Evolutionary conservation across 2,888 invertebrate genomes (phyloP), one percentile per base, ranked within the genome.

Genomic region (Brenthis ino): DNA sequence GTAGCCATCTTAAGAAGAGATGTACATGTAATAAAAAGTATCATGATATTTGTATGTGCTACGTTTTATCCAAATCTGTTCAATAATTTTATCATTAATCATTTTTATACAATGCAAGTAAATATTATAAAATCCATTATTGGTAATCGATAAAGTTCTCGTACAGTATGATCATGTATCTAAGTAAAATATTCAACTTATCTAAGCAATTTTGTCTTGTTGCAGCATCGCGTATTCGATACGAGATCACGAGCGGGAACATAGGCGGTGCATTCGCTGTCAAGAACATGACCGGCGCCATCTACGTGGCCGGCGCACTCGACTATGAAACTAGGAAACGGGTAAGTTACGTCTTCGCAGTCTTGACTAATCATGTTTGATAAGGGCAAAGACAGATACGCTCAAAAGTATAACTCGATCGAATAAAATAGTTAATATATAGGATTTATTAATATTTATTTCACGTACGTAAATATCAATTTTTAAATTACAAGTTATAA

Each of bases 171-270:
- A 63, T 63, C 53, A 14, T 53, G 37, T 53, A 63, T 63, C 53
- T n/a, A 63, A 51, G 33, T 63, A 37, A 54, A 43, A 75, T 48
- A 61, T 61, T 61, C 60, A 28, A 28, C 61, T 56, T 56, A 28
- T 55, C 51, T 48, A 60, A 61, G 53, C 54, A 76, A 77, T 76
- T 73, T 43, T 81, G 75, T 81, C 80, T 83, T 77, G 81, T 92
- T 91, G 73, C 95, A 98, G 98, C 98, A 90, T 98, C 98, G 94
- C 97, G 98, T 95, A 98, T 99, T 95, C 98, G 98, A 95, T 99
- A 99, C 95, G 98, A 99, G 96, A 99, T 99, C 94, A 98, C 98
- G 93, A 98, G 98, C 95, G 99, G 99, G 94, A 99, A 99, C 96
- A 96, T 98, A 95, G 98, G 98, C 75, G 99, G 98, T 81, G 98